Conservation (phyloP, 2,113 vertebrate species). For the Coptodon bakossiorum region DNA sequence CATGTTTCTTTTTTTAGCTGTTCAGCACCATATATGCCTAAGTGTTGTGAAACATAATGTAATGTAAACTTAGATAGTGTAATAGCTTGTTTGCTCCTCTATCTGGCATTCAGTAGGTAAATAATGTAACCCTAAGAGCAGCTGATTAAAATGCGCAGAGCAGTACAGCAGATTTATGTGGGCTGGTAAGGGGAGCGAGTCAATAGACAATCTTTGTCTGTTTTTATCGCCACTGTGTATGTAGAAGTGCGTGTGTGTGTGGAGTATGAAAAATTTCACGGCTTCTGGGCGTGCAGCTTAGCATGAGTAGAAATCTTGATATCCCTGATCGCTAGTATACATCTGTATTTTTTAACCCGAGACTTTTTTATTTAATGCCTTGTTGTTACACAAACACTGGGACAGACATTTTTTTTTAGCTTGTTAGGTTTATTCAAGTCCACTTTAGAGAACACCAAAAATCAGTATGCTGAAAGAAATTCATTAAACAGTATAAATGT, state of each 20-base stretch:
- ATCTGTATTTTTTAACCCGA: neutral
- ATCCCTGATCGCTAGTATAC: neutral
- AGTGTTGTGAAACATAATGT: conserved; percentile 40
- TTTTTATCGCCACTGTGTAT: neutral
- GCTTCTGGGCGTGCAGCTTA: neutral
- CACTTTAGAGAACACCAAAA: neutral
- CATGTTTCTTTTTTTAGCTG: conserved; percentile 5
- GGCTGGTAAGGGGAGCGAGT: conserved; percentile 13
- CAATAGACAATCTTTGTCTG: conserved; percentile 13
- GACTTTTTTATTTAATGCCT: neutral
- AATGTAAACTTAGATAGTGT: conserved; percentile 58
- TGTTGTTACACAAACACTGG: neutral
- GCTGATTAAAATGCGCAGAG: conserved; percentile 50
- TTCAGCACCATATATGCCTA: neutral
- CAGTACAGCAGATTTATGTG: conserved; percentile 28
- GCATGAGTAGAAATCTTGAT: neutral
- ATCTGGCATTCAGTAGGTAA: conserved; percentile 39
- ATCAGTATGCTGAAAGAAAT: neutral
- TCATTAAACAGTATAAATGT: neutral
- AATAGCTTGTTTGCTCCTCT: conserved; percentile 53
- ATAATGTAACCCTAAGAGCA: conserved; percentile 51
- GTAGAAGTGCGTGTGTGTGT: neutral
- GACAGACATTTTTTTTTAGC: neutral
- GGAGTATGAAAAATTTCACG: neutral
- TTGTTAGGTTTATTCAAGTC: neutral